phyloP scores from a whole-genome alignment of 2,888 invertebrate genomes.

The Elegia similella region DNA sequence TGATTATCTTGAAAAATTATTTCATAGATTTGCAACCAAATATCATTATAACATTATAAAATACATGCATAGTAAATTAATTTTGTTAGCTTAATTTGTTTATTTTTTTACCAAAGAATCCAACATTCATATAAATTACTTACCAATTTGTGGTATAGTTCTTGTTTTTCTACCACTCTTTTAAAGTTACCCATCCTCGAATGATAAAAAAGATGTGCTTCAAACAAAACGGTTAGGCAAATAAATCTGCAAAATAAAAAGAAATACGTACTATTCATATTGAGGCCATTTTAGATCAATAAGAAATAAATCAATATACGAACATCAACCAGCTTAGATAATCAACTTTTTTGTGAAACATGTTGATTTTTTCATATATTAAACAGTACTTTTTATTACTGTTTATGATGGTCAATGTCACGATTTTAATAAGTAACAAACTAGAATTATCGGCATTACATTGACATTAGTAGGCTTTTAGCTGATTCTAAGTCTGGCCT shows the following conservation, averaged over 20 bases:
- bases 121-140: background rate
- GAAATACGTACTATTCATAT: background rate
- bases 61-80: background rate
- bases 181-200: constrained; percentile 7
- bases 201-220: constrained; percentile 9
- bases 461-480: too few relatives aligned
- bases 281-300: background rate
- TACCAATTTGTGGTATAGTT: background rate
- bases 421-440: too few relatives aligned
- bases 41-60: background rate
- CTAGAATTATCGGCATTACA: too few relatives aligned
- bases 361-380: too few relatives aligned
- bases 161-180: background rate
- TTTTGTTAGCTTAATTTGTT: background rate
- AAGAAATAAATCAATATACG: background rate
- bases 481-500: background rate
- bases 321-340: background rate
- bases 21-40: background rate
- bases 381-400: too few relatives aligned
- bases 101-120: background rate
- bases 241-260: constrained; percentile 7
- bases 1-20: background rate
- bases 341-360: background rate
- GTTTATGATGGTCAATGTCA: too few relatives aligned
- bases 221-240: background rate